Percentiles rank a stretch among this genome's conserved stretches.
Conservation (phyloP, 53 echinoderm and acorn worm species). For the Stichopus horrens region DNA sequence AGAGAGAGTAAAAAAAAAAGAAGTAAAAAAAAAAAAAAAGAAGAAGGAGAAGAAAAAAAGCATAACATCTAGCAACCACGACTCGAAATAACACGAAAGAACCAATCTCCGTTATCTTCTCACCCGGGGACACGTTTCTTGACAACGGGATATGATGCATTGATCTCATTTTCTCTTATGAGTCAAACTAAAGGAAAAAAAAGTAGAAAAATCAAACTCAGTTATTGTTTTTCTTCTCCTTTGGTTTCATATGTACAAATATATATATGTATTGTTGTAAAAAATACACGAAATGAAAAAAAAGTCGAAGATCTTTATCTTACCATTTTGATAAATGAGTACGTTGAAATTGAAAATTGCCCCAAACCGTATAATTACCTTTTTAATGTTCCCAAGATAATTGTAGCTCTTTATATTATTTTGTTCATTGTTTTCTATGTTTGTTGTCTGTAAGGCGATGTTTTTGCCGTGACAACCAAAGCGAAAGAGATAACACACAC, state of each 20-base stretch:
- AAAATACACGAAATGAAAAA: not conserved
- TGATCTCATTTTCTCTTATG: constrained; percentile 39
- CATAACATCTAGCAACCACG: not conserved
- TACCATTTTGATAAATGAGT: constrained; percentile 29
- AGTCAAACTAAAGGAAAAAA: constrained; percentile 9
- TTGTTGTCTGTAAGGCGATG: not conserved
- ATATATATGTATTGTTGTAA: not conserved
- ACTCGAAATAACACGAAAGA: constrained; percentile 3
- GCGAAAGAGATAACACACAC: not conserved
- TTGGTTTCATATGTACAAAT: not conserved
- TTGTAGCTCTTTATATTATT: not conserved
- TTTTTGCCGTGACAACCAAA: not conserved
- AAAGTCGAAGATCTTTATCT: constrained; percentile 24
- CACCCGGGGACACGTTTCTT: constrained; percentile 29
- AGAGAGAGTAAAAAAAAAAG: too few species aligned
- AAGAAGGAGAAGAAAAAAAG: not conserved
- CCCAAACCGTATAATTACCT: constrained; percentile 41
- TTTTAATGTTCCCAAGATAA: constrained; percentile 37
- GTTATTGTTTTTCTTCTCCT: constrained; percentile 2
- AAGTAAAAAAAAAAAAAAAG: too few species aligned
- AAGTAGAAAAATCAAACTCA: constrained; percentile 10
- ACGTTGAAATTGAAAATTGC: constrained; percentile 34
- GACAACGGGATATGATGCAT: constrained; percentile 20
- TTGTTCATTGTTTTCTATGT: too few species aligned
- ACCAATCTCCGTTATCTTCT: constrained; percentile 22